Base-by-base conservation (phyloP, 2,797 vertebrate species). In the Chanos chanos region DNA sequence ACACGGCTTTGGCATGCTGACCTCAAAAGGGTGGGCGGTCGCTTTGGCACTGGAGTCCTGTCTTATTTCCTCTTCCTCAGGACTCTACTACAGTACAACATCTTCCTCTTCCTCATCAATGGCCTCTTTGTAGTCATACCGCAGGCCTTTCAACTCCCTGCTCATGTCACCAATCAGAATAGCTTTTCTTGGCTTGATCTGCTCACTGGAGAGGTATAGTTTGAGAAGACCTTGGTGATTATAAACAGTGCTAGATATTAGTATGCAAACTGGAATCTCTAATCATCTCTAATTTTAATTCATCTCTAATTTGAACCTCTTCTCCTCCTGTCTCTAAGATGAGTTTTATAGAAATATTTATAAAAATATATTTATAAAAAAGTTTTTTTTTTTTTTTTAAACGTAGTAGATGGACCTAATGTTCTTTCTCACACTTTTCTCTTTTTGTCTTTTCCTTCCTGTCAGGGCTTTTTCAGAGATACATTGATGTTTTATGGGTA, bases 51-150 rank as follows among this genome's bases (percentile, higher is more conserved):
- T 1, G 90, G 92, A 0, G 92, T 92, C 22, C 88, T 96, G 24
- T 94, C 88, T 52, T 97, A 96, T 73, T 97, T 97, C 77, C 64
- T 91, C 53, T 96, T 96, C 71, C 87, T 97, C 50, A 86, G 92
- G 81, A 93, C 57, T 0, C 86, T 96, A 34, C 57, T 96, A 40
- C 49, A 74, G 49, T 88, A 93, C 63, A 96, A 96, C 7, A 7
- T 74, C 7, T 25, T 93, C 27, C 81, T 91, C 9, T 78, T 92
- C 49, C n/a, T 84, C 50, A 75, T 88, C 9, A 82, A 78, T 2
- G 59, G 90, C 54, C 44, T 81, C 63, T 92, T 95, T 3, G 71
- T 93, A n/a, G 88, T 93, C 51, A 75, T 84, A 0, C 75, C 86
- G 8, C 94, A 94, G 82, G 86, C 86, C 0, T 68, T 77, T 4